These are phyloP conservation scores for Pyrocoelia pectoralis DNA, from an alignment of 2,888 invertebrate genomes.

Conservation along the genomic window DNA sequence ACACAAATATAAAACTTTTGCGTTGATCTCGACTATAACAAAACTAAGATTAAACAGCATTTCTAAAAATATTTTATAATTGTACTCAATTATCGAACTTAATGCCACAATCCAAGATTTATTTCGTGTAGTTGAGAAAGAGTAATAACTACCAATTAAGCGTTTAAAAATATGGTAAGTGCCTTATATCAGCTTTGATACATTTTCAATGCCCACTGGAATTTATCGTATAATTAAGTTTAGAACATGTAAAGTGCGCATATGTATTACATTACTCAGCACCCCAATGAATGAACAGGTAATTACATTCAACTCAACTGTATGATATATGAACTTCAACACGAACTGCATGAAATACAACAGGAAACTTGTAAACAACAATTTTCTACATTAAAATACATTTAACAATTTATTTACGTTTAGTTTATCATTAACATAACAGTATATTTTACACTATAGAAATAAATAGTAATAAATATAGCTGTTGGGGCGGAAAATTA, in stretches of 20 bases:
- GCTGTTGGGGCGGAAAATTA: too few species aligned
- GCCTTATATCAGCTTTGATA: neutral
- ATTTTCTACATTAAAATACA: too few species aligned
- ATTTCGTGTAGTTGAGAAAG: slow-evolving; percentile 1
- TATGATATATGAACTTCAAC: slow-evolving; percentile 3
- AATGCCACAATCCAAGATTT: slow-evolving; percentile 2
- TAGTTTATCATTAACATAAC: too few species aligned
- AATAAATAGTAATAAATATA: too few species aligned
- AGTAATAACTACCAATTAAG: slow-evolving; percentile 7
- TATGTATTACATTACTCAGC: neutral
- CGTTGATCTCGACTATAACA: neutral
- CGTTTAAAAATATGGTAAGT: slow-evolving; percentile 6
- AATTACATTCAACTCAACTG: neutral
- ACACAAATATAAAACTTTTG: neutral
- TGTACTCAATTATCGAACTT: neutral
- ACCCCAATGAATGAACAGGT: slow-evolving; percentile 2
- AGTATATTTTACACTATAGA: too few species aligned
- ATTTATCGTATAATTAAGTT: slow-evolving; percentile 10
- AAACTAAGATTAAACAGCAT: neutral
- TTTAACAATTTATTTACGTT: too few species aligned
- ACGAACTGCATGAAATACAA: neutral
- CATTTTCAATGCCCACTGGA: slow-evolving; percentile 5
- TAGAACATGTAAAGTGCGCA: slow-evolving; percentile 2
- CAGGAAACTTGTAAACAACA: neutral
- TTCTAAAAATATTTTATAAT: slow-evolving; percentile 3